These are phyloP conservation scores for Numenius arquata DNA, from an alignment of 2,113 vertebrate genomes.

Conservation along the genomic window DNA sequence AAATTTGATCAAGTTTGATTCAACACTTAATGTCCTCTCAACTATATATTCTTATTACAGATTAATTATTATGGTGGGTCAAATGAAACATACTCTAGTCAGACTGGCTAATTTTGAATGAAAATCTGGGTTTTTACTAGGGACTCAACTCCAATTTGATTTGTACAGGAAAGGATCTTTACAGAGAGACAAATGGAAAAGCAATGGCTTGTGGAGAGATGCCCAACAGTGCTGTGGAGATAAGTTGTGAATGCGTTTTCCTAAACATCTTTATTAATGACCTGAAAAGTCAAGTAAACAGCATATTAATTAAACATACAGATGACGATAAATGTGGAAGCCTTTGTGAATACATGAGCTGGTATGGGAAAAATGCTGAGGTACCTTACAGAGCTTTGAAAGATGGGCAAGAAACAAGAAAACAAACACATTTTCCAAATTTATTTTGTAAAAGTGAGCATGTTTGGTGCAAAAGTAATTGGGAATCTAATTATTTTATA, in stretches of 20 bases:
- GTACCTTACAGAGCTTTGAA: not conserved
- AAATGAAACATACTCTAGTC: not conserved
- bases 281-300: not conserved
- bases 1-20: not conserved
- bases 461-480: not conserved
- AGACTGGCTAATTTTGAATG: not conserved
- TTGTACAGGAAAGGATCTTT: not conserved
- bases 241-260: not conserved
- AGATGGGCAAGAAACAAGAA: not conserved
- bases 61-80: not conserved
- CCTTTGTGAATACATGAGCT: not conserved
- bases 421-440: not conserved
- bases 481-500: not conserved
- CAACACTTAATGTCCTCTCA: not conserved
- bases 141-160: not conserved
- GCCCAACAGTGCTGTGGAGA: not conserved
- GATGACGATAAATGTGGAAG: not conserved
- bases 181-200: not conserved
- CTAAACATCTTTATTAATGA: not conserved
- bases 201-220: not conserved
- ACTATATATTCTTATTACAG: not conserved
- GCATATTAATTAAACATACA: not conserved
- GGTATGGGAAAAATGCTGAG: not conserved
- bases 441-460: not conserved
- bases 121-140: not conserved